phyloP scores from a whole-genome alignment of 1,140 invertebrate species.

The Leptinotarsa undecemlineata region DNA sequence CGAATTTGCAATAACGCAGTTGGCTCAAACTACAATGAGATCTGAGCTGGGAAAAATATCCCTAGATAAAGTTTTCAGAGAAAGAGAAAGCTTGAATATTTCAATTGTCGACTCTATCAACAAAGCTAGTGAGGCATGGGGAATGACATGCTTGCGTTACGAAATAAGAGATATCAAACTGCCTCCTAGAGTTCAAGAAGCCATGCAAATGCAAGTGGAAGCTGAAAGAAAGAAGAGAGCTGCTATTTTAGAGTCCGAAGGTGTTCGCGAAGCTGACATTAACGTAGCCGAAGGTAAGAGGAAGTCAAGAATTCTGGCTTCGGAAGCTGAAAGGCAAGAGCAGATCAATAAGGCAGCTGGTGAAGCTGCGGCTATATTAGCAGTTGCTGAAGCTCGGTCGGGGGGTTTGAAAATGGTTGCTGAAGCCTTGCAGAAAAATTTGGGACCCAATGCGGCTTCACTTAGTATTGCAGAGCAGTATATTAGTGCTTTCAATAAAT shows the following conservation, averaged over 20 bases:
- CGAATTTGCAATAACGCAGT: slow-evolving; percentile 98
- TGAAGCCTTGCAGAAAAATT: slow-evolving; percentile 61
- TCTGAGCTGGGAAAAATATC: slow-evolving; percentile 98
- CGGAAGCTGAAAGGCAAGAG: slow-evolving; percentile 84
- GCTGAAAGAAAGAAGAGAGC: slow-evolving; percentile 96
- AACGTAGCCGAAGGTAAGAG: slow-evolving; percentile 97
- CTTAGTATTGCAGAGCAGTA: slow-evolving; percentile 95
- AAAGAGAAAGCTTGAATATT: slow-evolving; percentile 95
- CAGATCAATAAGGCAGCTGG: slow-evolving; percentile 86
- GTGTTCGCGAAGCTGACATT: slow-evolving; percentile 90
- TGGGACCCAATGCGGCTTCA: slow-evolving; percentile 85
- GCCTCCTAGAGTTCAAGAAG: slow-evolving; percentile 84
- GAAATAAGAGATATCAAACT: slow-evolving; percentile 96
- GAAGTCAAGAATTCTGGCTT: slow-evolving; percentile 87
- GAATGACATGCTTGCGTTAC: slow-evolving; percentile 95
- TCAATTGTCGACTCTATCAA: slow-evolving; percentile 96
- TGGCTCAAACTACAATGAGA: slow-evolving; percentile 99
- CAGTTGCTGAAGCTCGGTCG: slow-evolving; percentile 83
- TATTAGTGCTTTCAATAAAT: slow-evolving; percentile 60
- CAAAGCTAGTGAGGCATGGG: slow-evolving; percentile 97
- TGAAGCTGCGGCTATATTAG: slow-evolving; percentile 84
- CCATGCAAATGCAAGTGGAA: slow-evolving; percentile 65
- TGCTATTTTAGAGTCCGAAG: slow-evolving; percentile 96
- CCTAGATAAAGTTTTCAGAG: slow-evolving; percentile 96
- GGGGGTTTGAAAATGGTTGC: slow-evolving; percentile 77